Percentiles rank a stretch among this genome's conserved stretches.
phyloP scores from a whole-genome alignment of 2,797 vertebrate genomes.

The Danio tinwini region DNA sequence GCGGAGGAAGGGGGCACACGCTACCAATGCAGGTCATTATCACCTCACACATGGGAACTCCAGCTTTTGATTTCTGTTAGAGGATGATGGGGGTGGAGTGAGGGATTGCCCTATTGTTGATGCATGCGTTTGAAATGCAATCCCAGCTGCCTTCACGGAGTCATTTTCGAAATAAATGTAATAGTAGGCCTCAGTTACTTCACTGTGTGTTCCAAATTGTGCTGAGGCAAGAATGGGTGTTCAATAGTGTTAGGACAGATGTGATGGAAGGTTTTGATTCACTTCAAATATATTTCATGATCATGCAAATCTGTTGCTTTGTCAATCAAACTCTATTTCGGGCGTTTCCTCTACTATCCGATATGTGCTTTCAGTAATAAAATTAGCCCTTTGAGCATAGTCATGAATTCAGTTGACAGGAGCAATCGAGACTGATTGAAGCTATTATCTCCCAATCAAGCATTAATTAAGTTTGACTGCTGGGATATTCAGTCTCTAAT shows the following conservation, averaged over 20 bases:
- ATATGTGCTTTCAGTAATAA: neutral
- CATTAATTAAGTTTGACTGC: slow-evolving; percentile 49
- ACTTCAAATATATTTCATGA: neutral
- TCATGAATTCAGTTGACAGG: slow-evolving; percentile 16
- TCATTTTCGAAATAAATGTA: neutral
- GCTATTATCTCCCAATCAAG: slow-evolving; percentile 43
- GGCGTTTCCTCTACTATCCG: neutral
- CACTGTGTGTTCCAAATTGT: no score
- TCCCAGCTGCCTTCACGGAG: neutral
- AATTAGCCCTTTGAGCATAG: neutral
- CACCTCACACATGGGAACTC: slow-evolving; percentile 52
- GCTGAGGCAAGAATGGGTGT: no score
- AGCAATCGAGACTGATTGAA: slow-evolving; percentile 10
- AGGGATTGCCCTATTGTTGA: slow-evolving; percentile 23
- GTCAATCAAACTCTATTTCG: neutral
- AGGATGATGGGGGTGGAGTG: slow-evolving; percentile 22
- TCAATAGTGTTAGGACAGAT: no score
- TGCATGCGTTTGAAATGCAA: neutral
- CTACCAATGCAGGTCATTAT: slow-evolving; percentile 60
- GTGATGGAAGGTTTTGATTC: no score
- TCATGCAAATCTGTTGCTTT: neutral
- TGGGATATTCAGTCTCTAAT: slow-evolving; percentile 11
- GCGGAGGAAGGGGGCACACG: slow-evolving; percentile 23
- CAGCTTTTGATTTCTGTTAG: slow-evolving; percentile 15
- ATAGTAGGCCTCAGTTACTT: neutral